A percentile compares a stretch with the other conserved stretches of the same genome.
These are phyloP conservation scores for Lysiphlebus fabarum DNA, from an alignment of 1,140 invertebrate species.

Conservation along the genomic window DNA sequence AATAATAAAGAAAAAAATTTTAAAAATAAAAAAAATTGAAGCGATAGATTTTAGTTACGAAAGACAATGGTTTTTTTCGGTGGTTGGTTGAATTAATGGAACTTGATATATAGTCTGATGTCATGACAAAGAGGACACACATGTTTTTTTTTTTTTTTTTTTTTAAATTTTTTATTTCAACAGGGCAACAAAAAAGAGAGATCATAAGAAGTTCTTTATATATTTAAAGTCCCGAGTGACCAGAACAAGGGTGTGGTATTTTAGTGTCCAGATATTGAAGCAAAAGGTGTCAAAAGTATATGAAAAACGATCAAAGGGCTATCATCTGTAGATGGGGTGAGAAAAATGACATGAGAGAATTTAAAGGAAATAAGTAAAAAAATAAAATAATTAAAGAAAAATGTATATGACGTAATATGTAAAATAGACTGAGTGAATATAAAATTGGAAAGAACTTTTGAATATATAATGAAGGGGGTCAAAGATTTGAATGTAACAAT, in stretches of 20 bases:
- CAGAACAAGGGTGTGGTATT: neutral
- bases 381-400: neutral
- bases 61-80: constrained; percentile 34
- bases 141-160: constrained; percentile 26
- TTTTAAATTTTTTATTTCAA: neutral
- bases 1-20: neutral
- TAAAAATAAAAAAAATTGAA: neutral
- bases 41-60: constrained; percentile 38
- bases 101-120: constrained; percentile 39
- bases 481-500: constrained; percentile 4
- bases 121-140: constrained; percentile 2
- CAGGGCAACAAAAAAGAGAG: neutral
- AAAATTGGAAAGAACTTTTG: neutral
- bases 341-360: too few relatives aligned
- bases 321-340: too few relatives aligned
- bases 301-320: neutral
- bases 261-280: neutral
- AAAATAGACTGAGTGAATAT: too few relatives aligned
- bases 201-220: constrained; percentile 34
- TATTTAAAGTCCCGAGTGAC: constrained; percentile 39
- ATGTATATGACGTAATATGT: neutral
- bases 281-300: neutral
- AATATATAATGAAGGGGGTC: constrained; percentile 6
- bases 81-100: constrained; percentile 31
- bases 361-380: too few relatives aligned